A percentile compares a stretch with the other conserved stretches of the same genome.
phyloP scores from a whole-genome alignment of 2,888 invertebrate species.

The Agriopis marginaria region DNA sequence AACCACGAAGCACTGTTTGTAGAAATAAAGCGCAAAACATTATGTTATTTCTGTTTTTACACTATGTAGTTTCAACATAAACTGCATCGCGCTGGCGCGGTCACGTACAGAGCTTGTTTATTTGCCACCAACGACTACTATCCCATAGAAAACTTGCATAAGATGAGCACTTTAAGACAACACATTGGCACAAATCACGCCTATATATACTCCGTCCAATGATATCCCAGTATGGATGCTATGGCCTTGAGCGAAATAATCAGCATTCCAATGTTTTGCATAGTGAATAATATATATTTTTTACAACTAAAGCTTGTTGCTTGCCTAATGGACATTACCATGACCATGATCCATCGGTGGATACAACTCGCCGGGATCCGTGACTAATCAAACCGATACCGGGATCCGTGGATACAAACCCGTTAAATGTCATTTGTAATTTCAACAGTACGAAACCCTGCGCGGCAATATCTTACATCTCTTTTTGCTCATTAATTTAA shows the following conservation, averaged over 20 bases:
- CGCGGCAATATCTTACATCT: too few relatives aligned
- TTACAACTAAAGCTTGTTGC: background rate
- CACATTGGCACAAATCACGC: too few relatives aligned
- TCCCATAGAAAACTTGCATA: background rate
- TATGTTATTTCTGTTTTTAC: slow-evolving; percentile 11
- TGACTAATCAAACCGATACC: too few relatives aligned
- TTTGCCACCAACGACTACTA: background rate
- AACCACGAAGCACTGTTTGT: background rate
- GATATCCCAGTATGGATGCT: background rate
- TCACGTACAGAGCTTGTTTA: slow-evolving; percentile 12
- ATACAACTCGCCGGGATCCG: too few relatives aligned
- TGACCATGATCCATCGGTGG: too few relatives aligned
- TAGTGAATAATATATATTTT: background rate
- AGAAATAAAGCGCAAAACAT: slow-evolving; percentile 7
- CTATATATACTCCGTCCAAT: background rate
- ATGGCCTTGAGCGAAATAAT: background rate
- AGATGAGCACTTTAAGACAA: background rate
- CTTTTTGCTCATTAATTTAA: too few relatives aligned
- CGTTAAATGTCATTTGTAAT: too few relatives aligned
- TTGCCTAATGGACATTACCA: too few relatives aligned
- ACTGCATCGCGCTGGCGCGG: background rate
- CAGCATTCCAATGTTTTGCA: background rate
- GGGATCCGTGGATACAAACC: too few relatives aligned
- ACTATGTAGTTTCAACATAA: slow-evolving; percentile 9
- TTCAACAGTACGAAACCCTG: too few relatives aligned